Evolutionary conservation across 2,888 invertebrate genomes (phyloP), one percentile per base, ranked within the genome.

Genomic region (Stenodema calcarata): DNA sequence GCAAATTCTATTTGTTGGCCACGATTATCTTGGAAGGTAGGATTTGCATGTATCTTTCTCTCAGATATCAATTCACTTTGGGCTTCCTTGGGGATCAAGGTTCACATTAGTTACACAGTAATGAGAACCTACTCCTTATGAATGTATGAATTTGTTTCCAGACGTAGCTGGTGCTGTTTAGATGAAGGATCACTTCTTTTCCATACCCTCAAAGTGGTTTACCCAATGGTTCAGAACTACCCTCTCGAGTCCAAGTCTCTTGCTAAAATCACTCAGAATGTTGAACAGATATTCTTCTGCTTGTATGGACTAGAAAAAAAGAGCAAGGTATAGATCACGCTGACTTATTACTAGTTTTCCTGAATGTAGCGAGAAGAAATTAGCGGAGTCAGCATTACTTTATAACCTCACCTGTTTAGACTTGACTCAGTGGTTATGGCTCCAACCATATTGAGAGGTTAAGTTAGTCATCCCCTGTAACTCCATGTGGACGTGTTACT

Each of bases 271-370:
- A 94, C 94, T 87, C 95, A 95, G 89, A 94, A 95, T 89, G 92
- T 98, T 90, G 98, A 98, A 90, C 98, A 98, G 91, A 93, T 95
- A 88, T 93, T 95, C 87, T 97, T 94, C 91, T 98, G 98, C 91
- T 92, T 98, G 0, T 98, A 95, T 91, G 95, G 95, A 0, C 95
- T 96, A 91, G 96, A 96, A 0, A 94, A 93, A 87, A 95, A 94
- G 90, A 80, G 50, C 76, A 87, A 87, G 83, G 87, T 86, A 87
- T 7, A 35, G 7, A 35, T 35, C 35, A 35, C 7, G 35, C 2
- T 4, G 35, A 35, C 35, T 35, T 35, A 35, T 35, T 35, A 4
- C 2, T 4, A 4, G 35, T 35, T 4, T 35, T 4, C 35, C 2
- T 35, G 2, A 35, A 4, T 35, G 7, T 35, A 35, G 4, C 2